Percentiles rank a stretch among this genome's conserved stretches.
phyloP scores from a whole-genome alignment of 2,888 invertebrate species.

The Didymodactylos carnosus region DNA sequence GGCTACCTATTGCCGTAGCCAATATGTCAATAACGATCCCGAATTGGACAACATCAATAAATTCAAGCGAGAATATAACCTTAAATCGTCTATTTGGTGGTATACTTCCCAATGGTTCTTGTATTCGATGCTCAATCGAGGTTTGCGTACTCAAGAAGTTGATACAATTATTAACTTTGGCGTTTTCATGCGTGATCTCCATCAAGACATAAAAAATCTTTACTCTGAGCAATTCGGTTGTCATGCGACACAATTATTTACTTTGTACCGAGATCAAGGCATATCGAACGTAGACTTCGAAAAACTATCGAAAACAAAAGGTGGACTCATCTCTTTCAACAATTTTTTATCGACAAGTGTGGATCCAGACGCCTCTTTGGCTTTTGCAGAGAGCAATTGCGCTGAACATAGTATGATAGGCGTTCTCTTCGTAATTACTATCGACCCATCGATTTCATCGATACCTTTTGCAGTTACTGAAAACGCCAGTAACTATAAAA shows the following conservation, averaged over 20 bases:
- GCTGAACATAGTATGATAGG: background rate
- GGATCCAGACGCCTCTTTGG: background rate
- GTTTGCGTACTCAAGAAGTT: background rate
- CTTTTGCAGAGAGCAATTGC: background rate
- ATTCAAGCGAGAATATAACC: background rate
- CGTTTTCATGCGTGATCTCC: background rate
- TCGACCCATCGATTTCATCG: background rate
- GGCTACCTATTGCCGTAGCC: background rate
- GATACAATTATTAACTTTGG: background rate
- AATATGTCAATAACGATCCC: background rate
- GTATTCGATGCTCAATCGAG: background rate
- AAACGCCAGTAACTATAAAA: background rate
- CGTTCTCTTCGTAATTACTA: background rate
- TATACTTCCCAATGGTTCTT: background rate
- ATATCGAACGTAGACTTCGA: background rate
- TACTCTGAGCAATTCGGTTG: background rate
- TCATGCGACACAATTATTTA: background rate
- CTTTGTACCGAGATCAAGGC: background rate
- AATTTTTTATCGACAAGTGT: background rate
- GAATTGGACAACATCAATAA: background rate
- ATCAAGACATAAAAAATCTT: background rate
- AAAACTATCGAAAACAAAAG: background rate
- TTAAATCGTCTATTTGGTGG: background rate
- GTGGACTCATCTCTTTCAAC: background rate
- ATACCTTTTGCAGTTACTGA: background rate